Percentiles rank a stretch among this genome's conserved stretches.
Conservation (phyloP, 2,888 invertebrate species). For the Hyposoter didymator region DNA sequence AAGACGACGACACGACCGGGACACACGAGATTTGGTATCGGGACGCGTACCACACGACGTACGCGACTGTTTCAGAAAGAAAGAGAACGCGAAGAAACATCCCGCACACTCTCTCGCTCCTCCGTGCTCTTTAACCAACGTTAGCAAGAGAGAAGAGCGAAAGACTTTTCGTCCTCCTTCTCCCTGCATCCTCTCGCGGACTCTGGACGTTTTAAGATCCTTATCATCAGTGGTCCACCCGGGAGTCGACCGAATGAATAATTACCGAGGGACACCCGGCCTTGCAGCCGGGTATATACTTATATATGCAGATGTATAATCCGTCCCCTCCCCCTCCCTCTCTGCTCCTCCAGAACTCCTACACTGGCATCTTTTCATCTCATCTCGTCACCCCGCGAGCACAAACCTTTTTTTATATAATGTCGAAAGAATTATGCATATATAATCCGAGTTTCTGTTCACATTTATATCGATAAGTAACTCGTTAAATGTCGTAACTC, state of each 20-base stretch:
- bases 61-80: conserved; percentile 62
- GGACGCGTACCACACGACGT: conserved; percentile 68
- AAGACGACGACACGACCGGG: conserved; percentile 69
- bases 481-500: not conserved
- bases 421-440: conserved; percentile 30
- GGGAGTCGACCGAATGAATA: conserved; percentile 80
- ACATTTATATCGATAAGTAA: not conserved
- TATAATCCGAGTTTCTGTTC: conserved; percentile 14
- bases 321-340: conserved; percentile 14
- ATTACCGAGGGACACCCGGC: conserved; percentile 79
- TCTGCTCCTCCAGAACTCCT: conserved; percentile 19
- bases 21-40: conserved; percentile 79
- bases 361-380: conserved; percentile 55
- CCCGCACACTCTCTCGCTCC: conserved; percentile 28
- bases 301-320: conserved; percentile 16
- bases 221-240: conserved; percentile 74
- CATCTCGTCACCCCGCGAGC: conserved; percentile 60
- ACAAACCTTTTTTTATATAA: conserved; percentile 40
- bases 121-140: conserved; percentile 33
- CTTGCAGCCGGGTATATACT: conserved; percentile 40
- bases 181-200: conserved; percentile 70
- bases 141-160: not conserved
- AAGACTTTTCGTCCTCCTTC: conserved; percentile 57
- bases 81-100: conserved; percentile 57
- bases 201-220: conserved; percentile 78